Conservation (phyloP, 2,888 invertebrate species). For the Parapristionchus giblindavisi region DNA sequence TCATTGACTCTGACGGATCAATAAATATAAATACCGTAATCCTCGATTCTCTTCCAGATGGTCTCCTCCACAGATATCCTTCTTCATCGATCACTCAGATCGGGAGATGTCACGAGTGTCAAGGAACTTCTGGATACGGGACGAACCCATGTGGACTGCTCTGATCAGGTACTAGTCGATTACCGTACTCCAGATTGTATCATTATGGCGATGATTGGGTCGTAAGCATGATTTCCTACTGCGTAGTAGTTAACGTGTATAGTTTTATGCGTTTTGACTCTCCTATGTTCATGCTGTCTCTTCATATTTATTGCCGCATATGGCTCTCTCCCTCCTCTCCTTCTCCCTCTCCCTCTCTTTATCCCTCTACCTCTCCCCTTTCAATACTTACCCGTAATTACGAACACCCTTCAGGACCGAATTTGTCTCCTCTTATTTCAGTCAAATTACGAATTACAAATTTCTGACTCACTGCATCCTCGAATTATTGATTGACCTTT, state of each 20-base stretch:
- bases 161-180: conserved; percentile 84
- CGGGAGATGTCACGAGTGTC: conserved; percentile 83
- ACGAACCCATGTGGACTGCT: conserved; percentile 91
- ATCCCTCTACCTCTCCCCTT: neutral
- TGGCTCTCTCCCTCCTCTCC: neutral
- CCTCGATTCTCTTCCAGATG: conserved; percentile 75
- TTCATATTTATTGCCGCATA: neutral
- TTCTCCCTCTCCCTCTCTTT: neutral
- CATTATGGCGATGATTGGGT: no score
- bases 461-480: no score
- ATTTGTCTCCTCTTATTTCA: no score
- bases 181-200: neutral
- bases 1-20: no score
- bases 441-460: no score
- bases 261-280: no score
- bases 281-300: conserved; percentile 8
- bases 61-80: conserved; percentile 91
- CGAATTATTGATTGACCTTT: no score
- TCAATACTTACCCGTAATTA: neutral
- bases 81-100: conserved; percentile 87
- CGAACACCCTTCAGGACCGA: neutral
- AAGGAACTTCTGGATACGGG: conserved; percentile 86
- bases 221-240: no score
- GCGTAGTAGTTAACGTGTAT: no score
- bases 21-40: no score